These are phyloP conservation scores for Euphonia xanthogaster DNA, from an alignment of 2,797 vertebrate genomes.

Conservation along the genomic window DNA sequence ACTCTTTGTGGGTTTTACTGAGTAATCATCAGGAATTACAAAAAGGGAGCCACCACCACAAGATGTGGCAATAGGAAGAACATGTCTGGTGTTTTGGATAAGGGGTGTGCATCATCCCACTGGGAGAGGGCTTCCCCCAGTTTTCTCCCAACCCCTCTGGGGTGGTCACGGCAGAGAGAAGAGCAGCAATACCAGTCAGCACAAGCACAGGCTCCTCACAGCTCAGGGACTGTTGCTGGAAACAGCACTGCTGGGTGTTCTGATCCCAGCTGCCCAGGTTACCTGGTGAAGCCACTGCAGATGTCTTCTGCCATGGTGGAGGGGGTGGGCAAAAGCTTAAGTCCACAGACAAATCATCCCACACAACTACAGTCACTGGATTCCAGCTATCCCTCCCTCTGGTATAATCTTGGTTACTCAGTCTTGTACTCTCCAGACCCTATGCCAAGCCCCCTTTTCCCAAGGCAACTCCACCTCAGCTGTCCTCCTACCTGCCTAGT, in stretches of 20 bases:
- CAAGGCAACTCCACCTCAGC: neutral
- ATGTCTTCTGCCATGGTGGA: neutral
- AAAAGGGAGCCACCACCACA: neutral
- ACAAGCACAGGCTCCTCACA: neutral
- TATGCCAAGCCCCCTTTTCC: neutral
- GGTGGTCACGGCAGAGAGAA: rapidly evolving
- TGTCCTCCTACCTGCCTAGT: neutral
- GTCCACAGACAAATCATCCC: neutral
- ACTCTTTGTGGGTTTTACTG: neutral
- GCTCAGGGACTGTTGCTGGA: rapidly evolving
- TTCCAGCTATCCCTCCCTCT: neutral
- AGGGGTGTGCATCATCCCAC: neutral
- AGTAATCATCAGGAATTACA: neutral
- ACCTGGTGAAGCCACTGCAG: neutral
- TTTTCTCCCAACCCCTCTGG: no score
- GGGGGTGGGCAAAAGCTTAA: neutral
- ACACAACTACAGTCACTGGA: neutral
- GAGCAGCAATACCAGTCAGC: neutral
- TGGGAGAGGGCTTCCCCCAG: neutral
- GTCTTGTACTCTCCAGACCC: rapidly evolving
- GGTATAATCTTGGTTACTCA: neutral
- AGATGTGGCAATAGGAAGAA: neutral
- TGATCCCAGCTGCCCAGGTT: neutral
- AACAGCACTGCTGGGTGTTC: neutral
- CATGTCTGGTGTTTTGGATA: neutral